Evolutionary conservation across 1,140 invertebrate genomes (phyloP).

Genomic region (Danaus plexippus): DNA sequence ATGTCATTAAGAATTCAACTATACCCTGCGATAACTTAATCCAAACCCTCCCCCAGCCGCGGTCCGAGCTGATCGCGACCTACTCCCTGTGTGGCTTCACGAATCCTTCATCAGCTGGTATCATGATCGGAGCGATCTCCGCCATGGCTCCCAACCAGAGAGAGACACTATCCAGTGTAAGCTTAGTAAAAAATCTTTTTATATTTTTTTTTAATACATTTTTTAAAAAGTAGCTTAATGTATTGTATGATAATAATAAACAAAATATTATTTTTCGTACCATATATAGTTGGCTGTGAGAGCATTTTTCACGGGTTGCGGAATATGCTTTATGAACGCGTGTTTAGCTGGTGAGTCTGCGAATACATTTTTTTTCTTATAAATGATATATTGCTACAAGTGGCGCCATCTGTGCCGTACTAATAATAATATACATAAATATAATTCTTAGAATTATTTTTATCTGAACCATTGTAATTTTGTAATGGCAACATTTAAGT

Average conservation of each 20-base stretch:
- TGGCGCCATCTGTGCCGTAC: too few species aligned
- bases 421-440: too few species aligned
- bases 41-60: slow-evolving; percentile 25
- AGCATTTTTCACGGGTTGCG: slow-evolving; percentile 89
- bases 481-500: too few species aligned
- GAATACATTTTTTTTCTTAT: too few species aligned
- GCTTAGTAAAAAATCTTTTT: slow-evolving; percentile 10
- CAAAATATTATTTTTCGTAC: too few species aligned
- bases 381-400: too few species aligned
- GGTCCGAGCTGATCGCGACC: slow-evolving; percentile 85
- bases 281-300: slow-evolving; percentile 74
- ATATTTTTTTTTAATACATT: too few species aligned
- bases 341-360: slow-evolving; percentile 83
- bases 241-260: slow-evolving; percentile 1
- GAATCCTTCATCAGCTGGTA: slow-evolving; percentile 92
- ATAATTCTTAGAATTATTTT: too few species aligned
- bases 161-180: slow-evolving; percentile 77
- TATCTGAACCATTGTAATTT: too few species aligned
- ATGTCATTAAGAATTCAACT: too few species aligned
- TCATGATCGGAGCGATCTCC: slow-evolving; percentile 86
- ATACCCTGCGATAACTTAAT: background rate
- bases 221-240: background rate
- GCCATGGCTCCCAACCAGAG: slow-evolving; percentile 85
- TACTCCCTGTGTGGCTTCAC: slow-evolving; percentile 97
- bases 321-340: slow-evolving; percentile 93